Conservation (phyloP, 2,113 vertebrate species). For the Carassius auratus region DNA sequence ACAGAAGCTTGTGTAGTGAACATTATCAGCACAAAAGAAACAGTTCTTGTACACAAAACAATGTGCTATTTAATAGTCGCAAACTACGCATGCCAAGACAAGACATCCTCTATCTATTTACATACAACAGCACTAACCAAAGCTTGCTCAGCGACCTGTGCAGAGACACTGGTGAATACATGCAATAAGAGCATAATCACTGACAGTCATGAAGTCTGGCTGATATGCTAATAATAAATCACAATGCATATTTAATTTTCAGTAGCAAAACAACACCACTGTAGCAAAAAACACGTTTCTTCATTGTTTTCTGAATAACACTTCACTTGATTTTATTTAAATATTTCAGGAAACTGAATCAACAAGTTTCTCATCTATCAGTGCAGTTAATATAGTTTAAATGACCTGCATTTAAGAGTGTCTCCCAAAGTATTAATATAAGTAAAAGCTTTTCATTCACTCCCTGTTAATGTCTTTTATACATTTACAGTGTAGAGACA, state of each 20-base stretch:
- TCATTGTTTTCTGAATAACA: not conserved
- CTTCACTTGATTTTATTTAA: slow-evolving; percentile 26
- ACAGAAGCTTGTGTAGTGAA: slow-evolving; percentile 5
- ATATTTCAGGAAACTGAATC: slow-evolving; percentile 27
- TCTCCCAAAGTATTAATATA: slow-evolving; percentile 31
- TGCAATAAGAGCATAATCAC: slow-evolving; percentile 5
- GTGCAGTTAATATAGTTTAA: slow-evolving; percentile 46
- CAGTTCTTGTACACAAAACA: not conserved
- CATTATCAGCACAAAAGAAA: slow-evolving; percentile 10
- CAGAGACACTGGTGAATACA: slow-evolving; percentile 14
- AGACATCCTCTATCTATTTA: slow-evolving; percentile 18
- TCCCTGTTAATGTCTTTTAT: slow-evolving; percentile 4
- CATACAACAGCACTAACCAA: slow-evolving; percentile 18
- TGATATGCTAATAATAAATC: slow-evolving; percentile 44
- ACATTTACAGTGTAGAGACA: slow-evolving; percentile 15
- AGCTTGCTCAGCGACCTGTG: slow-evolving; percentile 28
- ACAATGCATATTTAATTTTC: slow-evolving; percentile 24
- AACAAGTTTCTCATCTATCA: slow-evolving; percentile 29
- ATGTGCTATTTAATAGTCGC: slow-evolving; percentile 9
- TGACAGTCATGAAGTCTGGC: slow-evolving; percentile 16
- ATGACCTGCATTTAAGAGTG: slow-evolving; percentile 56
- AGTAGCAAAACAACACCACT: slow-evolving; percentile 30
- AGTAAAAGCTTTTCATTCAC: slow-evolving; percentile 25
- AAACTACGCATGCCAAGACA: slow-evolving; percentile 4
- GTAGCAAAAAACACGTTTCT: not conserved